Conservation (phyloP, 2,888 invertebrate species). For the Monochamus alternatus region DNA sequence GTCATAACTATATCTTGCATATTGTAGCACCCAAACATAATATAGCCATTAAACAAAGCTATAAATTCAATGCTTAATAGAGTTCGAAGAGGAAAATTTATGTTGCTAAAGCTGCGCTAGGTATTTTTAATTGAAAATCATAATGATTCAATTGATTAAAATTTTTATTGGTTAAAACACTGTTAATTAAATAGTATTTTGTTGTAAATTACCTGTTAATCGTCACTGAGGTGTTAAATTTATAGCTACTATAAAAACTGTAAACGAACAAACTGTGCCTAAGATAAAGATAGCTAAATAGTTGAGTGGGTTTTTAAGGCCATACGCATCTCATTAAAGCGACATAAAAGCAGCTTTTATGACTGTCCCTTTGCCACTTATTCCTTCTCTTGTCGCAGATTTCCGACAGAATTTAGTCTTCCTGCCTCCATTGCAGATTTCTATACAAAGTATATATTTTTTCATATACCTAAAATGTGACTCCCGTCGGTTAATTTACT, state of each 20-base stretch:
- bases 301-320: slow-evolving; percentile 12
- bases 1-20: slow-evolving; percentile 30
- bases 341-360: slow-evolving; percentile 2
- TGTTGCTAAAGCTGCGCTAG: slow-evolving; percentile 2
- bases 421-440: background rate
- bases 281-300: slow-evolving; percentile 13
- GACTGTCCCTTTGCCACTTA: slow-evolving; percentile 3
- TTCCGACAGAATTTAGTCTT: background rate
- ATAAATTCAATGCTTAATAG: slow-evolving; percentile 26
- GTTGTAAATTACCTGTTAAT: slow-evolving; percentile 14
- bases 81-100: slow-evolving; percentile 17
- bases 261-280: slow-evolving; percentile 2
- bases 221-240: slow-evolving; percentile 16
- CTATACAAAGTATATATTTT: background rate
- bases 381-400: background rate
- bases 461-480: no score
- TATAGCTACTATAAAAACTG: slow-evolving; percentile 16
- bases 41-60: slow-evolving; percentile 28
- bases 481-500: no score
- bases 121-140: slow-evolving; percentile 22
- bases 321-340: slow-evolving; percentile 8
- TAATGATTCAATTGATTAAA: slow-evolving; percentile 14
- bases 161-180: slow-evolving; percentile 16
- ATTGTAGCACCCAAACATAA: slow-evolving; percentile 29
- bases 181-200: slow-evolving; percentile 24